phyloP scores from a whole-genome alignment of 2,888 invertebrate genomes.

The Melanotus villosus region DNA sequence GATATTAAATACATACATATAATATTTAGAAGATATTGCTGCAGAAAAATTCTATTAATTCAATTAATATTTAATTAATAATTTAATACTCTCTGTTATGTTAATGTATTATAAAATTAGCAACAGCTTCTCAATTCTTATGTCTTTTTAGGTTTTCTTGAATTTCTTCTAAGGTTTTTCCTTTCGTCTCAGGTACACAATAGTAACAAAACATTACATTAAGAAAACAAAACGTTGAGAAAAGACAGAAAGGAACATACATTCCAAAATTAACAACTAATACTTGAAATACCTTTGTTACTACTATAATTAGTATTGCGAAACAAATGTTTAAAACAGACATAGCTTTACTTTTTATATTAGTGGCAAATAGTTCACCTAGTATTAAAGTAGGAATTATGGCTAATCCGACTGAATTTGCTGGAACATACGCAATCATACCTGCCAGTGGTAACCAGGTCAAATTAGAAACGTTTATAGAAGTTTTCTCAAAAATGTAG shows the following conservation, averaged over 20 bases:
- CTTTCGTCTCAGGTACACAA: slow-evolving; percentile 62
- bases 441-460: slow-evolving; percentile 61
- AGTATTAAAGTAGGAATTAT: slow-evolving; percentile 59
- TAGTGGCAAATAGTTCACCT: slow-evolving; percentile 59
- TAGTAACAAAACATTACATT: slow-evolving; percentile 56
- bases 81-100: no score
- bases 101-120: no score
- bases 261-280: slow-evolving; percentile 58
- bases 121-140: no score
- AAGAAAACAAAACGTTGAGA: slow-evolving; percentile 54
- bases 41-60: no score
- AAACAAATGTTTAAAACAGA: slow-evolving; percentile 55
- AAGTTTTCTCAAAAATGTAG: slow-evolving; percentile 49
- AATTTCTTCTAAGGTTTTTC: no score
- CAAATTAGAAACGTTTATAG: slow-evolving; percentile 50
- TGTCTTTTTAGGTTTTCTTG: no score
- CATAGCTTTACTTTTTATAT: slow-evolving; percentile 60
- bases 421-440: slow-evolving; percentile 55
- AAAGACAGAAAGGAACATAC: slow-evolving; percentile 60
- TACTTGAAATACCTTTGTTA: slow-evolving; percentile 59
- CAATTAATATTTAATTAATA: no score
- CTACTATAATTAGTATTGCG: slow-evolving; percentile 50
- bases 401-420: slow-evolving; percentile 53
- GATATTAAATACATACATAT: no score
- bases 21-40: no score